Percentiles rank a stretch among this genome's conserved stretches.
These are phyloP conservation scores for Lutraria lutraria DNA, from an alignment of 2,888 invertebrate species.

Conservation along the genomic window DNA sequence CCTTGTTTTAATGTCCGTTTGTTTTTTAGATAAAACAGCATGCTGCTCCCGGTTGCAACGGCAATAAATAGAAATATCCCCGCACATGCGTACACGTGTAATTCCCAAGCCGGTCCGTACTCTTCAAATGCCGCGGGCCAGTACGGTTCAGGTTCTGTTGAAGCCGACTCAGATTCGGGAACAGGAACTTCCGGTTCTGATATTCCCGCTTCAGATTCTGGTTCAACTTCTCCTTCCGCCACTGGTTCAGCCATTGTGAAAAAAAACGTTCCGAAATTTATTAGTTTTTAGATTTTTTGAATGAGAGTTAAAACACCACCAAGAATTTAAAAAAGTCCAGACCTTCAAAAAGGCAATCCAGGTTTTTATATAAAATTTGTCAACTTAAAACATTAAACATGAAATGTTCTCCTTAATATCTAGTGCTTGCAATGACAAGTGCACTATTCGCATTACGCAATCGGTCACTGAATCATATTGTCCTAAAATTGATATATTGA, in stretches of 20 bases:
- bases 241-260: conserved; percentile 48
- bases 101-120: conserved; percentile 78
- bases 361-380: no score
- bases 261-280: not conserved
- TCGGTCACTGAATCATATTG: no score
- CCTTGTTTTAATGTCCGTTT: conserved; percentile 54
- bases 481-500: no score
- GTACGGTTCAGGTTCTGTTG: conserved; percentile 76
- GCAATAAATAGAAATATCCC: conserved; percentile 62
- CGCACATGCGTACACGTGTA: conserved; percentile 76
- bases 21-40: conserved; percentile 60
- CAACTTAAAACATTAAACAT: no score
- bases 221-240: conserved; percentile 37
- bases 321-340: not conserved
- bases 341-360: not conserved
- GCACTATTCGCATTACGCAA: no score
- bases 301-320: no score
- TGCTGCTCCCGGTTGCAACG: conserved; percentile 57
- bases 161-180: conserved; percentile 44
- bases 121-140: conserved; percentile 72
- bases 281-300: no score
- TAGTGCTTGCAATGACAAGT: no score
- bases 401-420: no score
- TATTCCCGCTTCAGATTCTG: conserved; percentile 55
- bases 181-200: conserved; percentile 53